Percentiles rank a stretch among this genome's conserved stretches.
These are phyloP conservation scores for Jaculus jaculus DNA, from an alignment of 2,113 vertebrate genomes.

Conservation along the genomic window DNA sequence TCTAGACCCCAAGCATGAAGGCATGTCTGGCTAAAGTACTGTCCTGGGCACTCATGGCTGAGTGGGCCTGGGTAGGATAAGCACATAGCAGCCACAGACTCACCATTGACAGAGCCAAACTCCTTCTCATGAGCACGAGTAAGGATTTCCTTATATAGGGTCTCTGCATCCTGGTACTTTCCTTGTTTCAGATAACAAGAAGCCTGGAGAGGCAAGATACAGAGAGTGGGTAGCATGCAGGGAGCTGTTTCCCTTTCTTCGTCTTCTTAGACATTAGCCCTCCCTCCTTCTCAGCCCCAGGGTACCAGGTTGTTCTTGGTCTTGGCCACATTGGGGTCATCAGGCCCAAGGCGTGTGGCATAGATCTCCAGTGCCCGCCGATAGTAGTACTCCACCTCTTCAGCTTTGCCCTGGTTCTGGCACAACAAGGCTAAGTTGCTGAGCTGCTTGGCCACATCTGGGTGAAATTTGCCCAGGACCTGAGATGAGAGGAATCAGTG, in stretches of 20 bases:
- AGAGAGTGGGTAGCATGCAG: neutral
- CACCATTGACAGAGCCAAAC: conserved; percentile 93
- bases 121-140: conserved; percentile 92
- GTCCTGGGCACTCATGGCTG: neutral
- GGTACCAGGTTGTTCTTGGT: conserved; percentile 90
- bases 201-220: conserved; percentile 81
- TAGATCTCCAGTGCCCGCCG: conserved; percentile 83
- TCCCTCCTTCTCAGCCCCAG: neutral
- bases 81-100: conserved; percentile 44
- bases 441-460: conserved; percentile 84
- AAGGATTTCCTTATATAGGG: conserved; percentile 93
- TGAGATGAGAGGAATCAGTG: conserved; percentile 24
- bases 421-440: conserved; percentile 84
- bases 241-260: conserved; percentile 55
- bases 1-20: neutral
- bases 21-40: neutral
- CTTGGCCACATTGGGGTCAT: conserved; percentile 88
- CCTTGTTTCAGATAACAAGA: conserved; percentile 94
- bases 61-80: neutral
- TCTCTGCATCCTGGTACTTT: conserved; percentile 92
- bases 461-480: conserved; percentile 82
- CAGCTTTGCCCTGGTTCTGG: conserved; percentile 84
- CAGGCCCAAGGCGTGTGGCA: conserved; percentile 77
- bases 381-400: conserved; percentile 83
- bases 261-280: neutral